Base-by-base conservation (phyloP, 2,888 invertebrate genomes). In the Serripes groenlandicus region DNA sequence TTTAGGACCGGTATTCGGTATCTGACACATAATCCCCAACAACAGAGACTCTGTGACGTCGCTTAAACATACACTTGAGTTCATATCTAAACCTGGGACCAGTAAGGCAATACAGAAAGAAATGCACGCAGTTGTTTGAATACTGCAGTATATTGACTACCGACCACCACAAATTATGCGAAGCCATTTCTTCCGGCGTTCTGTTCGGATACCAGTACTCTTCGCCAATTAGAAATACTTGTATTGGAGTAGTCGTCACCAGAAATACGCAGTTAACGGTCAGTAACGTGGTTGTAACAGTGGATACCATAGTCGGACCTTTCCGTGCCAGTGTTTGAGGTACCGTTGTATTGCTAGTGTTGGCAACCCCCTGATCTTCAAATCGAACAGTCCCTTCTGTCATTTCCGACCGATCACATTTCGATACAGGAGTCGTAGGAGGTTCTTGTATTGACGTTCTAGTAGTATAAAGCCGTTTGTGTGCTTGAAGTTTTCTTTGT, bases 71-170 rank as follows among this genome's bases (percentile, higher is more conserved):
- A 3, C 56, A 37, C 30, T 75, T 66, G 52, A 92, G 71, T 77
- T 90, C 91, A 23, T 83, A 81, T 21, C 92, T 70, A 64, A 92
- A 92, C 54, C 86, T 78, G 0, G 91, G 91, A 11, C 91, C 90
- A 0, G 91, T 92, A 26, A 92, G 80, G 71, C 91, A 92, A 68
- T 92, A 92, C 28, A 92, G 78, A 74, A 92, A 91, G 81, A 92
- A 90, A 81, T 92, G 91, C 21, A 90, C 81, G 3, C 91, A 85
- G 69, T 91, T 91, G 75, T 92, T 92, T 28, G 86, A 69, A 76
- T 92, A 92, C 81, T 91, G 91, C n/a, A 92, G 77, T 69, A 90
- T 87, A 70, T 92, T 92, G 1, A 89, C 90, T 23, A 92, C 69
- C 9, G 90, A 85, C 92, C 92, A 92, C 30, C 82, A 85, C 15